Evolutionary conservation across 2,113 vertebrate species (phyloP), one percentile per base, ranked within the genome.

Genomic region (Trogon melanurus): DNA sequence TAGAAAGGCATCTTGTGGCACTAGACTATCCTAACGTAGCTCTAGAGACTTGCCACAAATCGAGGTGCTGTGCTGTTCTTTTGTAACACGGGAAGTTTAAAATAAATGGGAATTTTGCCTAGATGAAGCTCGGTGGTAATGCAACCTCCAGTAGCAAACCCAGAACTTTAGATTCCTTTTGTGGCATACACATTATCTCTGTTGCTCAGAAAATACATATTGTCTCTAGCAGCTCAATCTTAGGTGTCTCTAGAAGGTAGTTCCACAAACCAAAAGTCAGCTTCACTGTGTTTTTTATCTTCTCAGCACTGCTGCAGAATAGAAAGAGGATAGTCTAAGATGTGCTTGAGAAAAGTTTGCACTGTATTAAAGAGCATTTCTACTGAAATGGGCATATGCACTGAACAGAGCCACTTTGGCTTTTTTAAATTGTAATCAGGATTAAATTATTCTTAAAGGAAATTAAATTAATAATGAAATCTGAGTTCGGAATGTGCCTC

Each of bases 271-370:
- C 44, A 56, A 65, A 70, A 85, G 25, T 66, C 64, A 72, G 14
- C 9, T 57, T 36, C 45, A 34, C 58, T 80, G 56, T 34, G 19
- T 71, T 89, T 93, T 56, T 19, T 36, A 3, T 60, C 62, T 76
- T 75, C 16, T 34, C 41, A 26, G 30, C 78, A 22, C 21, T 57
- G 29, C 21, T 89, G 48, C 62, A 70, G 34, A 86, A 58, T 9
- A 71, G 66, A 32, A 41, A 61, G 85, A 83, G 21, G 36, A 60
- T 93, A 58, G 91, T 81, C 76, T 86, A 82, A 95, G 87, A 84
- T 79, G 64, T 93, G 61, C 41, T 96, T 91, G 82, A 82, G 71
- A 89, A 73, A 93, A 88, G 81, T 79, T 95, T 95, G 79, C 79
- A 67, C 64, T 85, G 26, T 65, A 45, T 73, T 90, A 53, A 84